Percentiles rank a stretch among this genome's conserved stretches.
Conservation (phyloP, 2,888 invertebrate species). For the Callyntrura sp. region DNA sequence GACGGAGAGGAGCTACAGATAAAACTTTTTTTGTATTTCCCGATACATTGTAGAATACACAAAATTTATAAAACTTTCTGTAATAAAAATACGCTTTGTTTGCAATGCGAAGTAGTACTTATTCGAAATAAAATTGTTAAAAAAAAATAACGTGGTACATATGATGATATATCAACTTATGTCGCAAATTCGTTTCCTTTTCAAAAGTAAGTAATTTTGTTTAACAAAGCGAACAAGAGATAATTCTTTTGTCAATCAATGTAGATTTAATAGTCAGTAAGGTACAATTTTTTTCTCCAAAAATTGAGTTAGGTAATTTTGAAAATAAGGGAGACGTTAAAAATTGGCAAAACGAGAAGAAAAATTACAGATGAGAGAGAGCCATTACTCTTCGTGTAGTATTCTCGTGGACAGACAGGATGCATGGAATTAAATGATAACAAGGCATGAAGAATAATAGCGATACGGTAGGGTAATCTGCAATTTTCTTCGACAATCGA, state of each 20-base stretch:
- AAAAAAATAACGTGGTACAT: too few relatives aligned
- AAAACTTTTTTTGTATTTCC: too few relatives aligned
- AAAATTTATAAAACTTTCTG: too few relatives aligned
- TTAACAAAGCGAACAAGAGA: too few relatives aligned
- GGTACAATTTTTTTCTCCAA: not conserved
- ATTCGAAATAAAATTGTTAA: too few relatives aligned
- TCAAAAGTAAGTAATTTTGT: too few relatives aligned
- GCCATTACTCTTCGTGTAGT: not conserved
- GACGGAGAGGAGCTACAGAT: too few relatives aligned
- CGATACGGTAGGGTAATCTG: conserved; percentile 49
- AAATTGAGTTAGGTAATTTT: not conserved
- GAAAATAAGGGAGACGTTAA: conserved; percentile 15
- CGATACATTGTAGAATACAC: too few relatives aligned
- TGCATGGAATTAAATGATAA: conserved; percentile 63
- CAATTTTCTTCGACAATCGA: not conserved
- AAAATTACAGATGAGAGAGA: conserved; percentile 3
- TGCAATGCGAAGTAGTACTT: too few relatives aligned
- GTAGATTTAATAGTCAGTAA: not conserved
- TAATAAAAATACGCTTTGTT: too few relatives aligned
- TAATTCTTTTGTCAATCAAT: not conserved
- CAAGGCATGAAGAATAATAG: conserved; percentile 65
- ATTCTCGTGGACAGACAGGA: conserved; percentile 49
- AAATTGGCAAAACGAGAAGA: not conserved
- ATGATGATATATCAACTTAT: too few relatives aligned
- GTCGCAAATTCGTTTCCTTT: too few relatives aligned